These are phyloP conservation scores for Apus apus DNA, from an alignment of 2,113 vertebrate species.

Conservation along the genomic window DNA sequence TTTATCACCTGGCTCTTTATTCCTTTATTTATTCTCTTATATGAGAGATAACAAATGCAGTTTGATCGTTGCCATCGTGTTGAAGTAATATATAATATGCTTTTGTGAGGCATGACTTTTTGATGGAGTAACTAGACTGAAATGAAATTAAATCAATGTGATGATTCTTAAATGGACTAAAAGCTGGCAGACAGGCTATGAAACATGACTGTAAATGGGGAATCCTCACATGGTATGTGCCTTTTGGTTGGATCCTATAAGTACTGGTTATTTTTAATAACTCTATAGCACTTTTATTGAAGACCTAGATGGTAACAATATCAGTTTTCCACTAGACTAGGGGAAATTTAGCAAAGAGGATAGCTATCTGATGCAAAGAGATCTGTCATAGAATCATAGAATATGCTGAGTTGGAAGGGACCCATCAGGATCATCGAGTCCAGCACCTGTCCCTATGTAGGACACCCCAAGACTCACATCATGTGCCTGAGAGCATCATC, in stretches of 20 bases:
- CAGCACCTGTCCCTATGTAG: too few species aligned
- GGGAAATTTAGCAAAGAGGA: neutral
- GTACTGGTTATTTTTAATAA: neutral
- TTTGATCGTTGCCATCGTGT: slow-evolving; percentile 4
- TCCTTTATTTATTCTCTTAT: slow-evolving; percentile 28
- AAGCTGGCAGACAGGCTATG: slow-evolving; percentile 15
- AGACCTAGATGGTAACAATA: neutral
- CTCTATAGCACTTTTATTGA: neutral
- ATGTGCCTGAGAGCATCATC: too few species aligned
- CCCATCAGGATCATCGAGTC: too few species aligned
- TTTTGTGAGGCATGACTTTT: slow-evolving; percentile 47
- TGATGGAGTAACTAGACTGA: slow-evolving; percentile 49
- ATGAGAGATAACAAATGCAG: slow-evolving; percentile 37
- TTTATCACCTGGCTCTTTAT: slow-evolving; percentile 39
- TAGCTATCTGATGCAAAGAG: neutral
- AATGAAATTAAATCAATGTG: slow-evolving; percentile 63
- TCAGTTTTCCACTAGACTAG: neutral
- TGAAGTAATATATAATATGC: slow-evolving; percentile 28
- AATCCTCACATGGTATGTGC: neutral
- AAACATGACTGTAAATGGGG: slow-evolving; percentile 5
- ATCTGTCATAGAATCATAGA: neutral
- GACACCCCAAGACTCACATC: too few species aligned
- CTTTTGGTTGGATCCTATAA: neutral
- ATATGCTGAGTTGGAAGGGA: too few species aligned
- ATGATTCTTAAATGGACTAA: slow-evolving; percentile 41